Base-by-base conservation (phyloP, 2,888 invertebrate genomes). In the Aradus depressus region DNA sequence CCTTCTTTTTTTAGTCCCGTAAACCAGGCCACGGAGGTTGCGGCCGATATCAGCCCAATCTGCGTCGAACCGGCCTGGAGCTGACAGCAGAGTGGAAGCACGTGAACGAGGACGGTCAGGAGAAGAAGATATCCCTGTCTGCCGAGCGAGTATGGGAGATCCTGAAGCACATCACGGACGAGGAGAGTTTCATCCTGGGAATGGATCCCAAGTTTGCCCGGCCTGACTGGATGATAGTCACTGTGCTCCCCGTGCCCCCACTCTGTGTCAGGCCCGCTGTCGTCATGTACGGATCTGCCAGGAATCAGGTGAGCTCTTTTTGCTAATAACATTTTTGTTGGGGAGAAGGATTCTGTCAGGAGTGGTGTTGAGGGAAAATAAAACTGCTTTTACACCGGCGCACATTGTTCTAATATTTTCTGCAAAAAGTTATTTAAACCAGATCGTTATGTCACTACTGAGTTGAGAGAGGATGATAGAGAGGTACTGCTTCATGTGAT, bases 221-320 rank as follows among this genome's bases (percentile, higher is more conserved):
- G 44, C 98, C 98, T 4, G 98, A 99, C 72, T 99, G 98, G 97
- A 97, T 99, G 97, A 85, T 99, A 58, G 79, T 93, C 4, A 96
- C 97, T 2, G 95, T 95, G 10, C 68, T 98, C 53, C 98, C 98
- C 0, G 98, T 99, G 0, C 96, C 98, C 1, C 98, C 98, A 3
- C 70, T 98, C 21, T 81, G 89, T 1, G 97, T 98, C 0, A 77
- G 98, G 58, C 98, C 98, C 0, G 96, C 98, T 47, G 97, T 98
- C 4, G 92, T 97, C 6, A 98, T 97, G 90, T 90, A 90, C 69
- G 98, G 98, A n/a, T 90, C 96, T 1, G 97, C 97, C 0, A 85
- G 91, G 66, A 98, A 97, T 77, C 79, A 79, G 68, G 71, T 71
- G 42, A 32, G n/a, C n/a, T n/a, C n/a, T n/a, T n/a, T n/a, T n/a